Evolutionary conservation across 2,797 vertebrate species (phyloP).

Genomic region (Siniperca obscura): DNA sequence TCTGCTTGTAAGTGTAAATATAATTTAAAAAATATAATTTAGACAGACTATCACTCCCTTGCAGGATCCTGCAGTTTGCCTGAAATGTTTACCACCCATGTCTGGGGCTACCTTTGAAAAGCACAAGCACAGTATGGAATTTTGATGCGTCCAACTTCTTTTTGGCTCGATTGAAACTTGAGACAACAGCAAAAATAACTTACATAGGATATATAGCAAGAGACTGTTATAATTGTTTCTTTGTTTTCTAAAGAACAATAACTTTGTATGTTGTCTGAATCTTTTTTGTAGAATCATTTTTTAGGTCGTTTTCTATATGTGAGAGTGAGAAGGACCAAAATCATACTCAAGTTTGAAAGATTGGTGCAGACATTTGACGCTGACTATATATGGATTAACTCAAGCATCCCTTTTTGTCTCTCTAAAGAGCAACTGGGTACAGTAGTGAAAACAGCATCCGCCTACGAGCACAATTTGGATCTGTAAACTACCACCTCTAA

Average conservation of each 20-base stretch:
- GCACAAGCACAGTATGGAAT: conserved; percentile 83
- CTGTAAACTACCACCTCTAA: conserved; percentile 59
- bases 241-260: conserved; percentile 87
- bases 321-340: conserved; percentile 87
- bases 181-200: conserved; percentile 81
- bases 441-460: conserved; percentile 53
- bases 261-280: conserved; percentile 85
- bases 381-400: conserved; percentile 59
- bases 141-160: conserved; percentile 71
- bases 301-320: conserved; percentile 83
- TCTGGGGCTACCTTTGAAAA: conserved; percentile 80
- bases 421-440: conserved; percentile 64
- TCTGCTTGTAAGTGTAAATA: conserved; percentile 75
- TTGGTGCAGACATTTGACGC: conserved; percentile 52
- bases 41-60: conserved; percentile 75
- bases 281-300: conserved; percentile 84
- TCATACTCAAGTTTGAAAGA: conserved; percentile 66
- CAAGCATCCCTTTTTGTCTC: conserved; percentile 59
- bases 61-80: conserved; percentile 70
- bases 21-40: conserved; percentile 57
- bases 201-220: conserved; percentile 77
- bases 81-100: conserved; percentile 77
- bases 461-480: conserved; percentile 71
- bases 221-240: conserved; percentile 88
- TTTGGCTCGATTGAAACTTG: conserved; percentile 79